Percentiles rank a stretch among this genome's conserved stretches.
These are phyloP conservation scores for Onychostruthus taczanowskii DNA, from an alignment of 2,113 vertebrate species.

Conservation along the genomic window DNA sequence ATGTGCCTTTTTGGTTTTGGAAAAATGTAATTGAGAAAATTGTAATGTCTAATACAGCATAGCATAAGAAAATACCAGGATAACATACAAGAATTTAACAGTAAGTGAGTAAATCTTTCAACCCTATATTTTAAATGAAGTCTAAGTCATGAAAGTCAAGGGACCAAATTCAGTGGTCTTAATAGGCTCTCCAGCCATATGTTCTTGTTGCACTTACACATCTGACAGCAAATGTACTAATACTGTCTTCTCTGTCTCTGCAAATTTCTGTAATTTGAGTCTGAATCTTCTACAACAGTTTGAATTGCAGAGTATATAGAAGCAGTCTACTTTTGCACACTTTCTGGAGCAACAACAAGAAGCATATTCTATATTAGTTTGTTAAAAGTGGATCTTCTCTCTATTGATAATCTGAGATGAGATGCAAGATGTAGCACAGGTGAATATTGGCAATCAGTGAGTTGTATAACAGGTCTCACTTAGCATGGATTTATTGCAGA, in stretches of 20 bases:
- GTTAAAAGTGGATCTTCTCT: conserved; percentile 3
- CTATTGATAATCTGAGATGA: background rate
- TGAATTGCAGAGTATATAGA: background rate
- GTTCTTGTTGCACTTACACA: background rate
- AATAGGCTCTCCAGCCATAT: background rate
- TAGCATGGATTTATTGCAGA: background rate
- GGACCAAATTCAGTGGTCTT: background rate
- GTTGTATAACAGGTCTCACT: background rate
- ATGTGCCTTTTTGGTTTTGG: background rate
- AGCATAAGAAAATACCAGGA: background rate
- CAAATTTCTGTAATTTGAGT: background rate
- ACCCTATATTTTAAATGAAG: background rate
- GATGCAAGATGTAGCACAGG: conserved; percentile 9
- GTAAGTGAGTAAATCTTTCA: background rate
- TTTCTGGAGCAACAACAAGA: background rate
- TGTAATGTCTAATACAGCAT: background rate
- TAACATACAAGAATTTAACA: background rate
- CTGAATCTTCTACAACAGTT: background rate
- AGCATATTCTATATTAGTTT: conserved; percentile 31
- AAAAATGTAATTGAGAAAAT: background rate
- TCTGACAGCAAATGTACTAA: background rate
- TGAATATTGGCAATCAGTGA: background rate
- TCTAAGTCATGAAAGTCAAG: background rate
- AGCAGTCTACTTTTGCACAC: background rate
- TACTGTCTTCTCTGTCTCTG: background rate